phyloP scores from a whole-genome alignment of 2,113 vertebrate species.

The Nettapus auritus region DNA sequence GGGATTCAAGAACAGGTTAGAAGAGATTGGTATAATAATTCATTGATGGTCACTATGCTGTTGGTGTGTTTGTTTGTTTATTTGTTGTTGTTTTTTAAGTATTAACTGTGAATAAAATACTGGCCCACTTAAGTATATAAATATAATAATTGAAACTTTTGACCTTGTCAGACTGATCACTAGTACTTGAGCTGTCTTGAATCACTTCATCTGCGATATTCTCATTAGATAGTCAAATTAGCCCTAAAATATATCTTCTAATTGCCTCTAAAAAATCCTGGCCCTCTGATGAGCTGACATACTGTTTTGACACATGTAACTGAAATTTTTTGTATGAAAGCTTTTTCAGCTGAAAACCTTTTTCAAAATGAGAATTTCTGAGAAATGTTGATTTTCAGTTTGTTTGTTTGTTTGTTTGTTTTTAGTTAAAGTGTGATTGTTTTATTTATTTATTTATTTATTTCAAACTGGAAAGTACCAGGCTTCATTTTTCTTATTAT shows the following conservation, averaged over 20 bases:
- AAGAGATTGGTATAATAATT: constrained; percentile 50
- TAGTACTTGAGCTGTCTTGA: constrained; percentile 64
- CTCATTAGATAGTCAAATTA: constrained; percentile 73
- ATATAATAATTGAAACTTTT: constrained; percentile 64
- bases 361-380: neutral
- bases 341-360: constrained; percentile 12
- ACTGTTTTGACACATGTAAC: constrained; percentile 50
- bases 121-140: constrained; percentile 63
- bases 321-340: constrained; percentile 7
- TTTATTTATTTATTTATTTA: neutral
- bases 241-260: constrained; percentile 71
- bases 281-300: constrained; percentile 60
- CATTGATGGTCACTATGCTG: constrained; percentile 53
- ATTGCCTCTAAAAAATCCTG: constrained; percentile 66
- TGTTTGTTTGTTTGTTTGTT: neutral
- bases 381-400: neutral
- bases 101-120: constrained; percentile 64
- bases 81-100: neutral
- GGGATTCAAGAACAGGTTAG: constrained; percentile 48
- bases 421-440: neutral
- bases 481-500: neutral
- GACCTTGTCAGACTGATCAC: constrained; percentile 62
- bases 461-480: neutral
- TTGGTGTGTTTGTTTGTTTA: neutral
- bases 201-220: constrained; percentile 64